phyloP scores from a whole-genome alignment of 1,140 invertebrate genomes.

The Manduca sexta region DNA sequence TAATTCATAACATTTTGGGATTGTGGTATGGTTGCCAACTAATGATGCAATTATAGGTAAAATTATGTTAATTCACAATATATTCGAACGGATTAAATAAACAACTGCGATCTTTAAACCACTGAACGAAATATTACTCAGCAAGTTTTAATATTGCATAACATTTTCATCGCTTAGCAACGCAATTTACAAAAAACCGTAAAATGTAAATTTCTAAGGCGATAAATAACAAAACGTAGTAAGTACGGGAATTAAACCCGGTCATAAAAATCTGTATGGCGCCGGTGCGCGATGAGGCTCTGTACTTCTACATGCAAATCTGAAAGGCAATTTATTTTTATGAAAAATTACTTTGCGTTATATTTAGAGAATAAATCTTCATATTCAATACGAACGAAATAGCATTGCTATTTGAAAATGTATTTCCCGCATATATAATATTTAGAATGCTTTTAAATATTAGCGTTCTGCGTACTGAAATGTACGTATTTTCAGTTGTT shows the following conservation, averaged over 20 bases:
- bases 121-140: too few species aligned
- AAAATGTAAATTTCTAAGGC: slow-evolving; percentile 9
- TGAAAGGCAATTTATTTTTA: slow-evolving; percentile 11
- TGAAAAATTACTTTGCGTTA: slow-evolving; percentile 6
- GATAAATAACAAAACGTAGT: slow-evolving; percentile 11
- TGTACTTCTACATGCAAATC: slow-evolving; percentile 9
- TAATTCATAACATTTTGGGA: too few species aligned
- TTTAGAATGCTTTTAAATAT: neutral
- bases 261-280: slow-evolving; percentile 8
- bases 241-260: slow-evolving; percentile 10
- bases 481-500: too few species aligned
- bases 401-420: neutral
- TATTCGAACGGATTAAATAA: too few species aligned
- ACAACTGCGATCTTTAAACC: too few species aligned
- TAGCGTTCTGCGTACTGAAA: too few species aligned
- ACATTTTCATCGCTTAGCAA: too few species aligned
- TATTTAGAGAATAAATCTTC: slow-evolving; percentile 6
- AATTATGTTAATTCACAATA: too few species aligned
- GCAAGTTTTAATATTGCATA: too few species aligned
- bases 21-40: too few species aligned
- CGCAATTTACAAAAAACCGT: neutral
- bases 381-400: neutral
- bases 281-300: neutral
- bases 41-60: too few species aligned
- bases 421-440: neutral